Evolutionary conservation across 1,140 invertebrate species (phyloP).

Genomic region (Drosophila athabasca): DNA sequence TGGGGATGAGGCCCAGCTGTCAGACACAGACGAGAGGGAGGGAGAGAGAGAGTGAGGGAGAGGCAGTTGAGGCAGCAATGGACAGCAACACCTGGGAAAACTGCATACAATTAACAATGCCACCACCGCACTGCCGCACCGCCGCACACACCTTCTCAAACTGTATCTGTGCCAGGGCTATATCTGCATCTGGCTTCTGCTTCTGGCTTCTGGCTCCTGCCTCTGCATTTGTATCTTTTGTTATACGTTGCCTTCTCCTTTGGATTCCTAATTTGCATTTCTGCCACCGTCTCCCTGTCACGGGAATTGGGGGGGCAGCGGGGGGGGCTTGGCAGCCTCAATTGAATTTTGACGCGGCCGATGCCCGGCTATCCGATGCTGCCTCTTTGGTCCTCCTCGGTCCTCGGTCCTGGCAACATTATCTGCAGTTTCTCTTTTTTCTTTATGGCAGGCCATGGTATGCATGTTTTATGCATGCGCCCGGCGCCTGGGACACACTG

Average conservation of each 20-base stretch:
- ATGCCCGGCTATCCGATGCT: slow-evolving; percentile 34
- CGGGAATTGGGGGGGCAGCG: too few relatives aligned
- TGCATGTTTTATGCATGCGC: slow-evolving; percentile 70
- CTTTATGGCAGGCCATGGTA: slow-evolving; percentile 17
- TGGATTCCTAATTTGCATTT: slow-evolving; percentile 73
- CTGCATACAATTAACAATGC: slow-evolving; percentile 73
- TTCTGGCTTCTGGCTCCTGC: slow-evolving; percentile 10
- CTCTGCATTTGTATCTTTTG: slow-evolving; percentile 1
- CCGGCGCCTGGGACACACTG: slow-evolving; percentile 28
- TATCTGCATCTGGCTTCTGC: slow-evolving; percentile 20
- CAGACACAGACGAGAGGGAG: not conserved
- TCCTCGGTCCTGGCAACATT: slow-evolving; percentile 43
- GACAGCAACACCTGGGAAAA: slow-evolving; percentile 61
- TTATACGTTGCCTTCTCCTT: slow-evolving; percentile 18
- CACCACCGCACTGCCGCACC: not conserved
- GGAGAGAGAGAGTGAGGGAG: not conserved
- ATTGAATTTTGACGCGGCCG: slow-evolving; percentile 76
- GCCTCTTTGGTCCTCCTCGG: slow-evolving; percentile 35
- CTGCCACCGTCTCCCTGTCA: slow-evolving; percentile 24
- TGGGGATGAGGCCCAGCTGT: slow-evolving; percentile 25
- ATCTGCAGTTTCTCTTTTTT: slow-evolving; percentile 28
- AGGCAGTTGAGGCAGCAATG: slow-evolving; percentile 17
- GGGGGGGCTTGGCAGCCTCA: slow-evolving; percentile 44
- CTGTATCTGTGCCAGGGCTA: slow-evolving; percentile 13
- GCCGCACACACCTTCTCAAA: slow-evolving; percentile 15